Base-by-base conservation (phyloP, 1,140 invertebrate species). In the Plodia interpunctella region DNA sequence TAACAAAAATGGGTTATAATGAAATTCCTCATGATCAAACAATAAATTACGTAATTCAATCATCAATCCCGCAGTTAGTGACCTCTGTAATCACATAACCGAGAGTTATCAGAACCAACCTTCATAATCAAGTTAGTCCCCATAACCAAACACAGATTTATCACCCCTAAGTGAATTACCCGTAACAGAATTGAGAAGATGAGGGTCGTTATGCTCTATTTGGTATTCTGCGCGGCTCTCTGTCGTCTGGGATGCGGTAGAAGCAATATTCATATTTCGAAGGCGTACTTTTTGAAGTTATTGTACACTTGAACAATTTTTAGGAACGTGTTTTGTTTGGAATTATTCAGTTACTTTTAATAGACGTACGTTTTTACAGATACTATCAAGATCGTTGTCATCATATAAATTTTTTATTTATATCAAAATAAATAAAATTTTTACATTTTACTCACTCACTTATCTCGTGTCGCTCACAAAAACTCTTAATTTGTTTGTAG, bases 121-220 rank as follows among this genome's bases (percentile, higher is more conserved):
- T 58, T 52, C 30, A 56, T 80, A 83, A 87, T 83, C 65, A 65
- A 77, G 71, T 85, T 76, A 78, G 56, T 62, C 71, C 78, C 77
- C 74, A 73, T 72, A 65, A 71, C 79, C 76, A 77, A 82, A 83
- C 78, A 76, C 63, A 80, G 83, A 88, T 88, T 88, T 86, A 86
- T 88, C 74, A 71, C 72, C 80, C 83, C 76, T 83, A 88, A 86
- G 60, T 70, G 73, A 85, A 88, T 88, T 88, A 83, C 73, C 71
- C 59, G 68, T 72, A 78, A 84, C 79, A 73, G 76, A 78, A 86
- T 81, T 75, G 74, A 72, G 59, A 38, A 60, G 60, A 77, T 73
- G 76, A 76, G 77, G 78, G 35, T 49, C 62, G 63, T 68, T 70
- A 44, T 44, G n/a, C 13, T 44, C 38, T 15, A 69, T 63, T 82